Percentiles rank a stretch among this genome's conserved stretches.
phyloP scores from a whole-genome alignment of 2,797 vertebrate species.

The Hydrophis major region DNA sequence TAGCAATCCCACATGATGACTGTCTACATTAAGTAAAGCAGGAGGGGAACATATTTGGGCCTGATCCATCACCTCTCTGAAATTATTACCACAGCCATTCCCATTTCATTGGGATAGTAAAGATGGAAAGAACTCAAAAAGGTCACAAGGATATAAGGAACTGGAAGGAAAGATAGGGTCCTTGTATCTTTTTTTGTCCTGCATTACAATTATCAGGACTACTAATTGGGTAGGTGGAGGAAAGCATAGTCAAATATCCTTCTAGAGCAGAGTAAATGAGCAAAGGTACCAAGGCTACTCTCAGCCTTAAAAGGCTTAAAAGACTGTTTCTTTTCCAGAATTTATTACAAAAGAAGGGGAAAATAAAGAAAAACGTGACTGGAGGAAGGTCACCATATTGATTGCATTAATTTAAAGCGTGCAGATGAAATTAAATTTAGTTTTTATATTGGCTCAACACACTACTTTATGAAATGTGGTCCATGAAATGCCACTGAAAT shows the following conservation, averaged over 20 bases:
- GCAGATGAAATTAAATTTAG: neutral
- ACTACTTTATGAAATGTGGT: neutral
- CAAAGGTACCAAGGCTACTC: neutral
- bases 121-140: neutral
- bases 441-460: neutral
- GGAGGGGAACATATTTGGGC: conserved; percentile 14
- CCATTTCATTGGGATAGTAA: neutral
- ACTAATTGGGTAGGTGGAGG: neutral
- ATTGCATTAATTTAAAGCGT: neutral
- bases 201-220: neutral
- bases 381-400: neutral
- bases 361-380: neutral
- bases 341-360: neutral
- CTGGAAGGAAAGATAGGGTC: neutral
- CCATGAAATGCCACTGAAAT: neutral
- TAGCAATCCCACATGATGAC: conserved; percentile 28
- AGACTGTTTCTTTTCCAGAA: neutral
- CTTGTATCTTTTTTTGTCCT: neutral
- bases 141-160: neutral
- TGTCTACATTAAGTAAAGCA: conserved; percentile 14
- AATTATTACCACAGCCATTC: neutral
- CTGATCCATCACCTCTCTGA: neutral
- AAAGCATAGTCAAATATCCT: neutral
- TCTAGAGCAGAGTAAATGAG: neutral
- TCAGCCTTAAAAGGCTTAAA: neutral